Percentiles rank a stretch among this genome's conserved stretches.
These are phyloP conservation scores for Erynnis tages DNA, from an alignment of 2,888 invertebrate species.

Conservation along the genomic window DNA sequence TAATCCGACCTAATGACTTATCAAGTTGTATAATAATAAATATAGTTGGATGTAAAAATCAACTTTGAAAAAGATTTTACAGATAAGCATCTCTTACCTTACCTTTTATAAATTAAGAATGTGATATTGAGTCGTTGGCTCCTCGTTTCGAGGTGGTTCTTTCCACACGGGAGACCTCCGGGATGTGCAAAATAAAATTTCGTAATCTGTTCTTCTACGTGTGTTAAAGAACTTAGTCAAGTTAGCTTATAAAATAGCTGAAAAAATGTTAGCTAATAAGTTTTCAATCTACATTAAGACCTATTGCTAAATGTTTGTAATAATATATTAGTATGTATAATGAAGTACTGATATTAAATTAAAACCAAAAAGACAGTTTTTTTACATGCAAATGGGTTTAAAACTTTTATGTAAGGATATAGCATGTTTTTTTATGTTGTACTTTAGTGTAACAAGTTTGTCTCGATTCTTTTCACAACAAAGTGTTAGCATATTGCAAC, in stretches of 20 bases:
- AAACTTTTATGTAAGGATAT: conserved; percentile 11
- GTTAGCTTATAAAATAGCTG: too few relatives aligned
- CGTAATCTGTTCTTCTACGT: background rate
- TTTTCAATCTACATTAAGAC: conserved; percentile 2
- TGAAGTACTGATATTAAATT: conserved; percentile 19
- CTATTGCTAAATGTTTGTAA: conserved; percentile 9
- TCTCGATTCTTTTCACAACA: background rate
- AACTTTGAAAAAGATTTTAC: too few relatives aligned
- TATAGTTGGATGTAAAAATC: too few relatives aligned
- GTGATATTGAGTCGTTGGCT: too few relatives aligned
- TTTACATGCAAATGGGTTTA: background rate
- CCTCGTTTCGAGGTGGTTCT: too few relatives aligned
- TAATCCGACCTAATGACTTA: too few relatives aligned
- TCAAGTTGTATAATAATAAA: too few relatives aligned
- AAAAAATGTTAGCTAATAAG: conserved; percentile 3
- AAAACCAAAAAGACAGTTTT: conserved; percentile 20
- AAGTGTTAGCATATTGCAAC: background rate
- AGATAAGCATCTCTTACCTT: too few relatives aligned
- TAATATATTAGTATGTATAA: conserved; percentile 10
- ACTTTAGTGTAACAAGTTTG: background rate
- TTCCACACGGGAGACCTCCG: too few relatives aligned
- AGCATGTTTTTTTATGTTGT: background rate
- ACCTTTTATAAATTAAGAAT: too few relatives aligned
- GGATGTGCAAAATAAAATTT: background rate
- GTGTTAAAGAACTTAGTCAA: background rate